Base-by-base conservation (phyloP, 1,140 invertebrate species). In the Drosophila hydei region DNA sequence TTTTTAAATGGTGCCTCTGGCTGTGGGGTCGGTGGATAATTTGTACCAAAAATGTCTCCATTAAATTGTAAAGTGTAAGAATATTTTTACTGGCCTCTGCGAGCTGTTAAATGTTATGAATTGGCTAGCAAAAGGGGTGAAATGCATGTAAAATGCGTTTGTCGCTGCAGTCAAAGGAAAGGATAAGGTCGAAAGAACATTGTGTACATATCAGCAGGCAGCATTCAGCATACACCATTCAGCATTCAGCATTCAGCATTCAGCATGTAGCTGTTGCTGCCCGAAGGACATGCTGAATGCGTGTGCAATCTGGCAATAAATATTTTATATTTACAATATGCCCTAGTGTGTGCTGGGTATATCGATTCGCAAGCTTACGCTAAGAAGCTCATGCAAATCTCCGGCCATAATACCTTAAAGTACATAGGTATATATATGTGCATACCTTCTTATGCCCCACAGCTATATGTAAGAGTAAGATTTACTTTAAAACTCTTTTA, bases 301-400 rank as follows among this genome's bases (percentile, higher is more conserved):
- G 67, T 84, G 67, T 84, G 77, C 79, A 84, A 79, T 84, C 80
- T 70, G 79, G 68, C 73, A 84, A 84, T 84, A 84, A 84, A 84
- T 84, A 84, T 84, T 79, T 85, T 76, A 85, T 85, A 67, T 85
- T 84, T 77, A 67, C 80, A 79, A 70, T 77, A 65, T 84, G 68
- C 69, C 23, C 30, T 33, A 25, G 21, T 27, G 18, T 42, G 42
- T 36, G 40, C 30, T 12, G 47, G 33, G 67, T 38, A 72, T 69
- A 73, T 80, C 64, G 63, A 76, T 56, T 58, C 47, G 9, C 40
- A 9, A 25, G 42, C 77, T 56, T 68, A 47, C 40, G 21, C n/a
- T 30, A 52, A 47, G 45, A 33, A 50, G 19, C 16, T 27, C 25
- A 50, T 42, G 14, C 6, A 16, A 18, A 42, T 33, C 3, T 8